A percentile compares a stretch with the other conserved stretches of the same genome.
phyloP scores from a whole-genome alignment of 2,888 invertebrate genomes.

The Perizoma flavofasciatum region DNA sequence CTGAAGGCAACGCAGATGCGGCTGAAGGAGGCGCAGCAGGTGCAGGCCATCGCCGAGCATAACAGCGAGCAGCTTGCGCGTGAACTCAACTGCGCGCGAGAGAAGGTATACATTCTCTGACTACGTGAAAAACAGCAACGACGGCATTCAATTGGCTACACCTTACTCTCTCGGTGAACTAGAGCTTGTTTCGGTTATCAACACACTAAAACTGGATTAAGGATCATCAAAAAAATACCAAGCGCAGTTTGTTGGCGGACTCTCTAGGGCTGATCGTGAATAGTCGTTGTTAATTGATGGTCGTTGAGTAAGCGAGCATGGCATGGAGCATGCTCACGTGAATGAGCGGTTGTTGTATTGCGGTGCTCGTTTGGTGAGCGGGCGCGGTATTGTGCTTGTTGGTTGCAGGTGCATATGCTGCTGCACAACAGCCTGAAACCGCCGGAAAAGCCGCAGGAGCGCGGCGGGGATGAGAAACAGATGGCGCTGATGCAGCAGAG shows the following conservation, averaged over 20 bases:
- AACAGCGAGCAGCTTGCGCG: constrained; percentile 86
- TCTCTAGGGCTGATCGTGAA: too few relatives aligned
- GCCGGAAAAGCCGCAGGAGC: constrained; percentile 60
- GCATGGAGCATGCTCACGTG: too few relatives aligned
- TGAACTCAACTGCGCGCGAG: constrained; percentile 85
- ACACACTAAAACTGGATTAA: too few relatives aligned
- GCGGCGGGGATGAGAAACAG: constrained; percentile 76
- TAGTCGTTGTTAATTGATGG: too few relatives aligned
- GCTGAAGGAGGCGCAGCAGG: constrained; percentile 87
- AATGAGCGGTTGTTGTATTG: not conserved
- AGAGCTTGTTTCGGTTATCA: too few relatives aligned
- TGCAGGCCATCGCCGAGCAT: constrained; percentile 86
- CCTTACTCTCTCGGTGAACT: too few relatives aligned
- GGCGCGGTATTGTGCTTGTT: not conserved
- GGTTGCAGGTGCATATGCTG: constrained; percentile 63
- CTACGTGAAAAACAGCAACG: too few relatives aligned
- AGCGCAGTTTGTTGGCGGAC: too few relatives aligned
- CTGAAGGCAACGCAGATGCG: constrained; percentile 87
- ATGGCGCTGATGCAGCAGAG: constrained; percentile 71
- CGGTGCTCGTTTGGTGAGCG: not conserved
- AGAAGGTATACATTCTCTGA: constrained; percentile 80
- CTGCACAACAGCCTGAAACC: constrained; percentile 64
- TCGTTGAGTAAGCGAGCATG: too few relatives aligned
- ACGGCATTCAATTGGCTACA: too few relatives aligned
- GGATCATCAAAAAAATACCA: too few relatives aligned